A percentile compares a stretch with the other conserved stretches of the same genome.
phyloP scores from a whole-genome alignment of 2,888 invertebrate species.

The Caenorhabditis imperialis region DNA sequence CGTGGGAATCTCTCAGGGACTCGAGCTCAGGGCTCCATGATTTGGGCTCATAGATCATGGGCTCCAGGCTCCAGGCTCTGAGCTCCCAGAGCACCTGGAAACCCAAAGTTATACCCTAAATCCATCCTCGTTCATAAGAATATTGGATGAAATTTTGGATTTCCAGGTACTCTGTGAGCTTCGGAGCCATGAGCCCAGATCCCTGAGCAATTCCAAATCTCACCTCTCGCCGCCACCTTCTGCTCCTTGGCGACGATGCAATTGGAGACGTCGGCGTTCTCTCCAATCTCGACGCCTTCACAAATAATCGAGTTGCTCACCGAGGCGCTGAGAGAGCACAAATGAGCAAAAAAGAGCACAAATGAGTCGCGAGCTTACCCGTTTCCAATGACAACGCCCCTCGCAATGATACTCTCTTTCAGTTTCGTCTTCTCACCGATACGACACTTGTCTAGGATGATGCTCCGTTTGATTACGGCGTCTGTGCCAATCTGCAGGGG shows the following conservation, averaged over 20 bases:
- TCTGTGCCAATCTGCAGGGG: constrained; percentile 47
- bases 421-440: constrained; percentile 65
- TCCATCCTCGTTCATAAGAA: no score
- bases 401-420: constrained; percentile 68
- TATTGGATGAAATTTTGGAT: no score
- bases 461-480: constrained; percentile 54
- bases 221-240: constrained; percentile 74
- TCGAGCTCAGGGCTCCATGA: no score
- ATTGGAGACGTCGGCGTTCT: constrained; percentile 66
- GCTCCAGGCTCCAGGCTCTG: no score
- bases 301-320: constrained; percentile 68
- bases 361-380: constrained; percentile 55
- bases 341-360: constrained; percentile 1
- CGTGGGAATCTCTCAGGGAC: no score
- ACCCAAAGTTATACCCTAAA: no score
- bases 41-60: no score
- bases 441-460: constrained; percentile 59
- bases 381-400: constrained; percentile 62
- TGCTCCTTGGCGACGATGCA: constrained; percentile 75
- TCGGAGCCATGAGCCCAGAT: no score
- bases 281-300: constrained; percentile 64
- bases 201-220: no score
- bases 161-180: no score
- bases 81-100: no score
- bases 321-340: constrained; percentile 59